Percentiles rank a stretch among this genome's conserved stretches.
Evolutionary conservation across 2,888 invertebrate genomes (phyloP).

Genomic region (Portevinia maculata): DNA sequence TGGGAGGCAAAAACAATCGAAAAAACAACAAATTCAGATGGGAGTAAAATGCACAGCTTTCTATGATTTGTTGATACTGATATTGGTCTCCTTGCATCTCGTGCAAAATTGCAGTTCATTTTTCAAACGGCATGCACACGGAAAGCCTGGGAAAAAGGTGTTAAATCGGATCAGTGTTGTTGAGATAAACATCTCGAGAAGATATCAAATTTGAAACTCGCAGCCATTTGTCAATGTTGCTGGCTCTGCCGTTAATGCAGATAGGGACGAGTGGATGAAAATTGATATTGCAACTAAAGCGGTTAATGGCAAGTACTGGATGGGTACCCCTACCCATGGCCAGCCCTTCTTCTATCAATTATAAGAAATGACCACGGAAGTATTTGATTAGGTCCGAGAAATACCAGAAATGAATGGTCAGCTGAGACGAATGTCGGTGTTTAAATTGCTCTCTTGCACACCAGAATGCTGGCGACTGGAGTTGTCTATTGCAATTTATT

Average conservation of each 20-base stretch:
- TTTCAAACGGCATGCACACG: constrained; percentile 31
- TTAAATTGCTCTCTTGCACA: neutral
- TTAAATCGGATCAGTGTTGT: constrained; percentile 40
- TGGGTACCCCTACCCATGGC: constrained; percentile 23
- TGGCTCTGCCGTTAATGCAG: neutral
- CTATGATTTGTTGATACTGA: constrained; percentile 10
- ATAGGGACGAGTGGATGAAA: constrained; percentile 15
- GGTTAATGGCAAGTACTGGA: constrained; percentile 46
- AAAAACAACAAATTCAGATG: constrained; percentile 11
- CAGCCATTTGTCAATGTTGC: constrained; percentile 63
- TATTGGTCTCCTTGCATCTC: constrained; percentile 31
- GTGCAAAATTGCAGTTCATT: constrained; percentile 42
- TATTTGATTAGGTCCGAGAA: constrained; percentile 52
- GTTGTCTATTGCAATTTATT: constrained; percentile 33
- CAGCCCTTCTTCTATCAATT: constrained; percentile 50
- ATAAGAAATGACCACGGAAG: constrained; percentile 65
- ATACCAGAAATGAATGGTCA: constrained; percentile 22
- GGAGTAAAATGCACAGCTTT: constrained; percentile 8
- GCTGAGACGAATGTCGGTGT: constrained; percentile 27
- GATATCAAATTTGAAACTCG: constrained; percentile 57
- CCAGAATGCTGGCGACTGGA: neutral
- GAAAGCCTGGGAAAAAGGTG: constrained; percentile 42
- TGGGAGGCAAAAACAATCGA: neutral
- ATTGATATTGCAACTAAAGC: constrained; percentile 45
- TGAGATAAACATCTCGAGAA: constrained; percentile 46